phyloP scores from a whole-genome alignment of 1,140 invertebrate species.

The Saccostrea glomerata region DNA sequence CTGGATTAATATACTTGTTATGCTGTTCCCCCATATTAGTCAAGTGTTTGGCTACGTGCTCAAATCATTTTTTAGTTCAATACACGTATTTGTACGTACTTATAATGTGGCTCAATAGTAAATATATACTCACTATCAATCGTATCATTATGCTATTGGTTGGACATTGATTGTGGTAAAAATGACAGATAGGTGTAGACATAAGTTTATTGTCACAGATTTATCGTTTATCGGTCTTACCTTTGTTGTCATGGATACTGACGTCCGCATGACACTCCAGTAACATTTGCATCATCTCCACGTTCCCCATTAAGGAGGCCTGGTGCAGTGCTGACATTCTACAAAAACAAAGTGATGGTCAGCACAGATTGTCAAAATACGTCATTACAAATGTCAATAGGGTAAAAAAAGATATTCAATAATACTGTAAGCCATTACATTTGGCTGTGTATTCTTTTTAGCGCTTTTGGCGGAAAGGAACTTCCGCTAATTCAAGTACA shows the following conservation, averaged over 20 bases:
- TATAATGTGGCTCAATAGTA: background rate
- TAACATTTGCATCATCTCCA: constrained; percentile 86
- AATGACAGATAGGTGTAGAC: background rate
- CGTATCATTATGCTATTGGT: background rate
- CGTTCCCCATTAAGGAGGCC: constrained; percentile 90
- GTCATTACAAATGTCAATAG: background rate
- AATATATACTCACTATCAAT: background rate
- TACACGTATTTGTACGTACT: background rate
- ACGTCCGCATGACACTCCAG: constrained; percentile 82
- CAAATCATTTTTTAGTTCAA: background rate
- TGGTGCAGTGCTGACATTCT: constrained; percentile 89
- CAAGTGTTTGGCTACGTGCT: background rate
- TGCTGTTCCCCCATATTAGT: background rate
- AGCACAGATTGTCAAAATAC: background rate
- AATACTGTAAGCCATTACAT: too few relatives aligned
- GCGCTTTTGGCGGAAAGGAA: too few relatives aligned
- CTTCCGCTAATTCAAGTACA: too few relatives aligned
- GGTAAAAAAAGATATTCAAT: background rate
- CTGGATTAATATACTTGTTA: too few relatives aligned
- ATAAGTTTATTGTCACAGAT: background rate
- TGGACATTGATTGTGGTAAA: background rate
- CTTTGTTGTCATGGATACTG: constrained; percentile 80
- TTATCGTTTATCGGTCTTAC: constrained; percentile 58
- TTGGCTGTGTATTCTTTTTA: too few relatives aligned
- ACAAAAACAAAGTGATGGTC: constrained; percentile 52